Base-by-base conservation (phyloP, 2,888 invertebrate genomes). In the Bhutanitis thaidina region DNA sequence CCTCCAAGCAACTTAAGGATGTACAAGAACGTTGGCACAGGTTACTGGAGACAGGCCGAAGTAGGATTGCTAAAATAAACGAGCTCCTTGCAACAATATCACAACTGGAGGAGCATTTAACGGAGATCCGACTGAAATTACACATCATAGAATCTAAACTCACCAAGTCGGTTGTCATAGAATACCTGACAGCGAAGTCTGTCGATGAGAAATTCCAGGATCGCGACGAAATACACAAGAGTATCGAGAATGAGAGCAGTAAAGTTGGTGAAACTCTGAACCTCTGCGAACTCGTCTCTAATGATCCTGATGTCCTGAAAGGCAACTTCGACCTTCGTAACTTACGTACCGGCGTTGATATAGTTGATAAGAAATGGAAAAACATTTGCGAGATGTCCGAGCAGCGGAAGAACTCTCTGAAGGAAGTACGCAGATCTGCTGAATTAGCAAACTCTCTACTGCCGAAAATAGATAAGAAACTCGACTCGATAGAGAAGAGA, bases 351-450 rank as follows among this genome's bases (percentile, higher is more conserved):
- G 93, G 94, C 0, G 92, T 93, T 44, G 92, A 94, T 45, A 93
- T 93, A 51, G 84, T 96, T 9, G 95, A 96, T 64, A 93, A 92
- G 68, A 92, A 95, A 56, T 96, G 96, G 96, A 94, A 93, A 64
- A 91, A 91, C 37, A 93, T 95, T 1, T 96, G 95, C 67, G 92
- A 92, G 1, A 90, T 92, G 69, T 94, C 95, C 0, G 92, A 93
- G 5, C 93, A 93, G 49, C 90, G 94, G 1, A 88, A 87, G 59
- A 75, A 66, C 7, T 69, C 79, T 0, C 69, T 89, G 1, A 82
- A 78, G 49, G 87, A 89, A 53, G 70, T 86, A 9, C 80, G 83
- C 3, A 95, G 94, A 72, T 90, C 92, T 0, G 92, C 92, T 51
- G 93, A 95, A 51, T 74, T 92, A 1, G 77, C 94, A 1, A 92